Evolutionary conservation across 2,113 vertebrate genomes (phyloP), one percentile per base, ranked within the genome.

Genomic region (Plectropomus leopardus): DNA sequence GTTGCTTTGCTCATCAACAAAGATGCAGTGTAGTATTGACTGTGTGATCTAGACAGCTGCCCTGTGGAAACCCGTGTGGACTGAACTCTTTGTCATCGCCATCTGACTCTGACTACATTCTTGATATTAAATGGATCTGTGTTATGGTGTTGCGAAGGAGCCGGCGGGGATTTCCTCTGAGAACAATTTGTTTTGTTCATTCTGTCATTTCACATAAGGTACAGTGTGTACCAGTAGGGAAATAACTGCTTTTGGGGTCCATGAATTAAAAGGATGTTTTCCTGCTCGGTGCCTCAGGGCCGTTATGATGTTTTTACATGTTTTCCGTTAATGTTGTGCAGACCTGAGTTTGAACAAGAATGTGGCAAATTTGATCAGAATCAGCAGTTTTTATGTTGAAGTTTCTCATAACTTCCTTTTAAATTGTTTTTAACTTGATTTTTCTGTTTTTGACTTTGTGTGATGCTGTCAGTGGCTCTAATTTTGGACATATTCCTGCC

Each of bases 51-150:
- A 67, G 72, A 75, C 70, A 53, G 83, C 63, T 70, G 85, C 69
- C 51, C 47, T n/a, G 59, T 76, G 59, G 67, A 57, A 67, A 23
- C 71, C 44, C 17, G 16, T 24, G 65, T 68, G 63, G 67, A 17
- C 78, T 44, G 45, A 68, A 54, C 44, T 30, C 44, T 48, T 40
- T 32, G 44, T 48, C 61, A 28, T 26, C 40, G 59, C 58, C 53
- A 51, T 54, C 45, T 54, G 66, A 40, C 72, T 77, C 66, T 63
- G 72, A 63, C 65, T 45, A 19, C 42, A 14, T 69, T 68, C 36
- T 80, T 66, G 21, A 78, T 74, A 64, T 81, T 64, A 65, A 77
- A 85, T 48, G 16, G 72, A 69, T 81, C n/a, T 72, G 71, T 82
- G 55, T 67, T 48, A 0, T 26, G 21, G 26, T 63, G 55, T 65